Evolutionary conservation across 2,797 vertebrate genomes (phyloP).

Genomic region (Semaprochilodus insignis): DNA sequence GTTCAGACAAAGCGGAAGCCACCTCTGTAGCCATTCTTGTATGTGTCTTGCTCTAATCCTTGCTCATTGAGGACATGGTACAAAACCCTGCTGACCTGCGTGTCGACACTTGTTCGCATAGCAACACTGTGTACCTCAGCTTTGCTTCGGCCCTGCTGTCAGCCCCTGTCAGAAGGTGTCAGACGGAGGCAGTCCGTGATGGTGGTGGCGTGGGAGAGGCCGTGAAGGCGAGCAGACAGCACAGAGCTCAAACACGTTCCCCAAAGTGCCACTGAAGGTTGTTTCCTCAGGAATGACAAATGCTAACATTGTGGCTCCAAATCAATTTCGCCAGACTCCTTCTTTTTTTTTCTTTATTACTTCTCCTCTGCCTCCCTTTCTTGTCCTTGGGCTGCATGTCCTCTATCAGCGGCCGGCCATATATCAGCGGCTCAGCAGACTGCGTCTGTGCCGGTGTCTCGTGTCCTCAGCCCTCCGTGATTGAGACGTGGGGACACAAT

Average conservation of each 20-base stretch:
- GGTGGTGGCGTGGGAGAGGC: constrained; percentile 13
- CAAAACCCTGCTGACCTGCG: constrained; percentile 4
- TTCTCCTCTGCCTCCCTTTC: constrained; percentile 29
- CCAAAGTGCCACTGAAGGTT: constrained; percentile 63
- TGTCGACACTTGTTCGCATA: constrained; percentile 27
- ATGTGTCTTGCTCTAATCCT: background rate
- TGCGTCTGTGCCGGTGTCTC: constrained; percentile 63
- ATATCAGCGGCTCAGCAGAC: constrained; percentile 72
- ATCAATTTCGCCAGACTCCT: constrained; percentile 62
- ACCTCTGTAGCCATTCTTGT: background rate
- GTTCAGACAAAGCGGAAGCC: background rate
- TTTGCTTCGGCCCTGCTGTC: constrained; percentile 19
- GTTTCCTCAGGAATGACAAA: constrained; percentile 66
- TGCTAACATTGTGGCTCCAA: constrained; percentile 56
- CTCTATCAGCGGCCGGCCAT: constrained; percentile 63
- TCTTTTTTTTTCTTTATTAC: background rate
- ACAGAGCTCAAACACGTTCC: constrained; percentile 60
- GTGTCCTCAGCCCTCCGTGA: constrained; percentile 70
- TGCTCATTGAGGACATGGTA: background rate
- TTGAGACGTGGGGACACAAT: constrained; percentile 69
- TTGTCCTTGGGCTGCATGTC: constrained; percentile 59
- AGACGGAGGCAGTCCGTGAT: constrained; percentile 40
- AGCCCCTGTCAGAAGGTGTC: constrained; percentile 22
- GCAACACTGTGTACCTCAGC: constrained; percentile 11
- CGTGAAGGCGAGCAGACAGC: constrained; percentile 23